Evolutionary conservation across 2,113 vertebrate species (phyloP), one percentile per base, ranked within the genome.

Genomic region (Micronycteris hirsuta): DNA sequence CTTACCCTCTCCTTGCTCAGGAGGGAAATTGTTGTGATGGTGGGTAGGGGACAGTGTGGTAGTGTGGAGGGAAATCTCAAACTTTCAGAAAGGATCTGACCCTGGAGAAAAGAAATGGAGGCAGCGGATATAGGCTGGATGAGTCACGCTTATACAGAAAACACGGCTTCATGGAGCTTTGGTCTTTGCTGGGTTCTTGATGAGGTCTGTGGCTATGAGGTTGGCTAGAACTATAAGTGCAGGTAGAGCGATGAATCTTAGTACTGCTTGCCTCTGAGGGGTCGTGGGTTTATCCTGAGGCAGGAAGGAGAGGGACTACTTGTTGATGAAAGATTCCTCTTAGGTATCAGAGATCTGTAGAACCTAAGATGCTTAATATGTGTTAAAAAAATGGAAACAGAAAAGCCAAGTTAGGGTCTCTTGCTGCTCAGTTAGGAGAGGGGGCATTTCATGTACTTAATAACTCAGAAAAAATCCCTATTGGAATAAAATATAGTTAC

Each of bases 171-270:
- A 2, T 13, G 41, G 19, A 9, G 3, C 2, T 20, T 14, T 52
- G 24, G 12, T 49, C 11, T 67, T 52, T 22, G 2, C 19, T 49
- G 20, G 16, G 6, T 20, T 74, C 26, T 13, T 31, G 47, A 47
- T 17, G 49, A 67, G 3, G 43, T 0, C 71, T 2, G 0, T 11
- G 24, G 7, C 61, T 24, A 33, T 7, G 1, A 33, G 47, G 7
- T 47, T 31, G 63, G 9, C 38, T 19, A 31, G 5, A 22, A 19
- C 41, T 43, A 3, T 38, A 47, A 52, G 38, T 43, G 4, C 68
- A n/a, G 38, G 33, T 38, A 14, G 26, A 67, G 5, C 4, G 26
- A 8, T 3, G 4, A 22, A 2, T 71, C 38, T 61, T 47, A 28
- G 33, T 14, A 8, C 4, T 41, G 10, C 3, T 45, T 28, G 0